Base-by-base conservation (phyloP, 2,888 invertebrate genomes). In the Panzeria rudis region DNA sequence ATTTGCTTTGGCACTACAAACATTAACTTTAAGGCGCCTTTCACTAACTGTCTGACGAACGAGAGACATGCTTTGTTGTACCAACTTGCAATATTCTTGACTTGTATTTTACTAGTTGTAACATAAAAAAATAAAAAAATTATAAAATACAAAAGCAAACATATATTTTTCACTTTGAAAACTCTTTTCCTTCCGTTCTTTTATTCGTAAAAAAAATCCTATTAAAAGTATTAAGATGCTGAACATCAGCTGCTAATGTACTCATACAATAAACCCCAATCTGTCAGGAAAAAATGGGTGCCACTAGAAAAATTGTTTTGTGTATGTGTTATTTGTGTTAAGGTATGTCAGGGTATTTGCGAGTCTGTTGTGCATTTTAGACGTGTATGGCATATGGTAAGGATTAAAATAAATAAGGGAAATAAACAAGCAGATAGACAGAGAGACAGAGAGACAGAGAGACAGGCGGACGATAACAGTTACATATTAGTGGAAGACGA, bases 191-290 rank as follows among this genome's bases (percentile, higher is more conserved):
- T 59, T 78, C 38, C 47, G 68, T 61, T 71, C 38, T 25, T 61
- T 44, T 29, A 4, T 35, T 52, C 1, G 2, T 50, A 61, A 69
- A 47, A 69, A 41, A 71, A 69, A 47, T 41, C 17, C 69, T 71
- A 35, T 76, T 69, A 82, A 81, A 71, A 64, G 50, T 64, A 71
- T 82, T 82, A 82, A 77, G 71, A 82, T 82, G 82, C 71, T 64
- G 47, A 17, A 71, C 82, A 76, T 76, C 82, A 82, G 82, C 82
- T 71, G 82, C 50, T 82, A 76, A 82, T 77, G 76, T 77, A 50
- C 76, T 71, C 54, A 35, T 25, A 82, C 64, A 77, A 77, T 64
- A 82, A 82, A 82, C 76, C 82, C 71, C 82, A 77, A 82, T 82
- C 71, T 82, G 82, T 77, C 82, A 82, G 62, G 62, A 71, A 56